Conservation (phyloP, 2,797 vertebrate genomes). For the Mastacembelus armatus region DNA sequence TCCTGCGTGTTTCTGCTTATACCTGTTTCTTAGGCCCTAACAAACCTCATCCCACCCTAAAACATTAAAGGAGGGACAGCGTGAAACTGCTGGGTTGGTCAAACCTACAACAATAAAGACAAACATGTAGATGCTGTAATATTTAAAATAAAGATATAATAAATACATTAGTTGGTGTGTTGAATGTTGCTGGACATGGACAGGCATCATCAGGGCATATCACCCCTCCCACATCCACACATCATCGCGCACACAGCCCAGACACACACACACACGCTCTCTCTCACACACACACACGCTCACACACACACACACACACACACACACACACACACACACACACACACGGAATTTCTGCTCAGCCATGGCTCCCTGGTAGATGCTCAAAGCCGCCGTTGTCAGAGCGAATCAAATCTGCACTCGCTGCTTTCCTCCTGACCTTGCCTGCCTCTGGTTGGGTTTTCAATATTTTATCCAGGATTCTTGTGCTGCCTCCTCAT, state of each 20-base stretch:
- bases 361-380: slow-evolving; percentile 82
- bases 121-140: too few species aligned
- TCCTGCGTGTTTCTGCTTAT: too few species aligned
- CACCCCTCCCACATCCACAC: slow-evolving; percentile 74
- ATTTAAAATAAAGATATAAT: too few species aligned
- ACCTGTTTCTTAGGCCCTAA: too few species aligned
- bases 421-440: slow-evolving; percentile 82
- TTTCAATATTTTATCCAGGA: slow-evolving; percentile 81
- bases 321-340: slow-evolving; percentile 41
- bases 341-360: slow-evolving; percentile 71
- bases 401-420: slow-evolving; percentile 80
- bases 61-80: too few species aligned
- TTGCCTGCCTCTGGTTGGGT: slow-evolving; percentile 82
- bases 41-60: too few species aligned
- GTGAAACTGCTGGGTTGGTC: too few species aligned
- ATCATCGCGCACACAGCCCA: slow-evolving; percentile 53
- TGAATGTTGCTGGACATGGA: slow-evolving; percentile 65
- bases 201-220: slow-evolving; percentile 72
- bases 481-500: slow-evolving; percentile 85
- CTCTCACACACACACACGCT: slow-evolving; percentile 31
- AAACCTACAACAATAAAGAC: too few species aligned
- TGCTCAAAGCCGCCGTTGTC: slow-evolving; percentile 84
- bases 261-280: slow-evolving; percentile 57
- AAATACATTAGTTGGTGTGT: slow-evolving; percentile 12
- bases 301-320: slow-evolving; percentile 33